phyloP scores from a whole-genome alignment of 2,888 invertebrate genomes.

The Dendrolimus pini region DNA sequence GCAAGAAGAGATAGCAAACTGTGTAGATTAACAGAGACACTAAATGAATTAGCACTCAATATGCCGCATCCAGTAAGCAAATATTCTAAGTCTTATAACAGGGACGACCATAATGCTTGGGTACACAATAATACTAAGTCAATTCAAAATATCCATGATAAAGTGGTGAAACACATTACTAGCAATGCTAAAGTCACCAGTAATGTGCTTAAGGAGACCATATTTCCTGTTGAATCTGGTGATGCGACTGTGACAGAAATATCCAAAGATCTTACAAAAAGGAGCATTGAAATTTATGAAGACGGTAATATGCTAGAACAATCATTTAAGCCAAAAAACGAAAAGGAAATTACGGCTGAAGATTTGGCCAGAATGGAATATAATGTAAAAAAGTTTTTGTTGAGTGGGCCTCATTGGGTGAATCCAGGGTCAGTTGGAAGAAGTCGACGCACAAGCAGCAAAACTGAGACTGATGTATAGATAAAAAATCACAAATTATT shows the following conservation, averaged over 20 bases:
- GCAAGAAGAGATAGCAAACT: slow-evolving; percentile 53
- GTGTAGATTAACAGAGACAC: slow-evolving; percentile 54
- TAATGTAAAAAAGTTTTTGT: slow-evolving; percentile 84
- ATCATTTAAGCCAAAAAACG: slow-evolving; percentile 42
- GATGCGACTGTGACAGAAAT: slow-evolving; percentile 55
- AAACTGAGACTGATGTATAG: slow-evolving; percentile 76
- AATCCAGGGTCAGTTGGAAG: slow-evolving; percentile 40
- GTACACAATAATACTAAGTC: slow-evolving; percentile 30
- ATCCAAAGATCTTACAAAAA: slow-evolving; percentile 35
- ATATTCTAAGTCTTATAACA: slow-evolving; percentile 49
- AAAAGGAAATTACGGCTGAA: slow-evolving; percentile 66
- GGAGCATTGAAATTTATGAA: too few relatives aligned
- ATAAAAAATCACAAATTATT: slow-evolving; percentile 5
- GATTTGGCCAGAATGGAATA: slow-evolving; percentile 85
- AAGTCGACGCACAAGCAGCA: slow-evolving; percentile 70
- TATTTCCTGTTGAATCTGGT: slow-evolving; percentile 60
- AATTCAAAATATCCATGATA: slow-evolving; percentile 28
- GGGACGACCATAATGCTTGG: slow-evolving; percentile 47
- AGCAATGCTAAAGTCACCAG: slow-evolving; percentile 33
- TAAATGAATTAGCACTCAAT: slow-evolving; percentile 62
- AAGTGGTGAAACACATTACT: slow-evolving; percentile 22
- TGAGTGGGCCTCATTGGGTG: slow-evolving; percentile 74
- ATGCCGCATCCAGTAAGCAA: slow-evolving; percentile 71
- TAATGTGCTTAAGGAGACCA: slow-evolving; percentile 57
- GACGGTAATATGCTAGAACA: slow-evolving; percentile 33